These are phyloP conservation scores for Hesperophylax magnus DNA, from an alignment of 1,140 invertebrate genomes.

Conservation along the genomic window DNA sequence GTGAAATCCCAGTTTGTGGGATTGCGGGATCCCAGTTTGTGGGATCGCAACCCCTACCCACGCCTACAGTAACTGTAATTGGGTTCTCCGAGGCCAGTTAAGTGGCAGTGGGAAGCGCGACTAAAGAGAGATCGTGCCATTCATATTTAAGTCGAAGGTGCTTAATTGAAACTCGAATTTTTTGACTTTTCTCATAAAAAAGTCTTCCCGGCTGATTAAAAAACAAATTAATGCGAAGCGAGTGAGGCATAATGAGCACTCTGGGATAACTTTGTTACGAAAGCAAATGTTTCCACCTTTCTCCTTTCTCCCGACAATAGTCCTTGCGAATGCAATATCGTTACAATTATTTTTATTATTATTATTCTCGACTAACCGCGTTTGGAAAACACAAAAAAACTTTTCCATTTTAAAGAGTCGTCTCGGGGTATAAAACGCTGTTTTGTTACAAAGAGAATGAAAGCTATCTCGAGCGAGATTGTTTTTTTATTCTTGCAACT, in stretches of 20 bases:
- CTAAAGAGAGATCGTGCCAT: no score
- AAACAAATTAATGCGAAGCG: not conserved
- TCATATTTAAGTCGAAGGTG: no score
- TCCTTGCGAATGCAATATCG: conserved; percentile 1
- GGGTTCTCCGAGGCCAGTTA: no score
- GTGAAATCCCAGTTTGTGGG: no score
- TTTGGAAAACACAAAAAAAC: not conserved
- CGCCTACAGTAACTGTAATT: no score
- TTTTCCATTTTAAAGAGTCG: not conserved
- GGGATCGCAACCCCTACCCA: no score
- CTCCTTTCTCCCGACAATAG: not conserved
- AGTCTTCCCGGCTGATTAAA: not conserved
- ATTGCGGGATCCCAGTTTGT: no score
- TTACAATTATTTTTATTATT: not conserved
- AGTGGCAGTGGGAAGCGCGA: no score
- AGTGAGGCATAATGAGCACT: not conserved
- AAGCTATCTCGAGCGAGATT: not conserved
- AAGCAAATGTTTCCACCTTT: not conserved
- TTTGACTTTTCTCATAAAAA: not conserved
- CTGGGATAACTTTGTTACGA: not conserved
- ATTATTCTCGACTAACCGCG: not conserved
- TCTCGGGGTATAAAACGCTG: not conserved
- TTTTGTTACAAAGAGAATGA: not conserved
- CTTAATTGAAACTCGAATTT: not conserved
- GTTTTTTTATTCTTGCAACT: not conserved